phyloP scores from a whole-genome alignment of 1,140 invertebrate genomes.

The Metaphire vulgaris region DNA sequence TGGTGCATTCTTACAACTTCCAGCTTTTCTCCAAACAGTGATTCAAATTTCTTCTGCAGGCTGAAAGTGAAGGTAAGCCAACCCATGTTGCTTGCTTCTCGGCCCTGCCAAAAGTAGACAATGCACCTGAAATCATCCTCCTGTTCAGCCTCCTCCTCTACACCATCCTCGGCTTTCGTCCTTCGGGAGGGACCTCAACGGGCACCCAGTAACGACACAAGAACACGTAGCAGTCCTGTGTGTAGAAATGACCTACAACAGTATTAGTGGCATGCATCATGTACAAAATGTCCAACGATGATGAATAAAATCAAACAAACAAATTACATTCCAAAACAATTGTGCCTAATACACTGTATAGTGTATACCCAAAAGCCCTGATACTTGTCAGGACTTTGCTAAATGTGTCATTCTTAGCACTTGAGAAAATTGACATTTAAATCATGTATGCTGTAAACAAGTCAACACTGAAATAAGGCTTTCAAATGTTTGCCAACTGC shows the following conservation, averaged over 20 bases:
- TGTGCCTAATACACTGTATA: not conserved
- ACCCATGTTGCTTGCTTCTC: conserved; percentile 96
- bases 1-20: conserved; percentile 96
- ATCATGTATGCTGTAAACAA: no score
- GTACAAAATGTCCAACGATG: no score
- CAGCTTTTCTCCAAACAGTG: conserved; percentile 85
- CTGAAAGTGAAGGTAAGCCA: conserved; percentile 99
- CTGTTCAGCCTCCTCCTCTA: conserved; percentile 57
- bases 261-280: conserved; percentile 23
- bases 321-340: no score
- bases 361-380: not conserved
- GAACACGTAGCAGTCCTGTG: conserved; percentile 95
- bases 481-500: no score
- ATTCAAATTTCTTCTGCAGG: conserved; percentile 94
- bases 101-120: conserved; percentile 98
- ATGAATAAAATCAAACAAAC: no score
- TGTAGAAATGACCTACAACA: conserved; percentile 71
- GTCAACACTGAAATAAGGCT: no score
- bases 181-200: conserved; percentile 52
- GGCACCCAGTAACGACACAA: conserved; percentile 87
- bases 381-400: no score
- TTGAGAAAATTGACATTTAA: no score
- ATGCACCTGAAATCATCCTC: conserved; percentile 91
- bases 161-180: conserved; percentile 50
- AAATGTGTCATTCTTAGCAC: no score